Evolutionary conservation across 2,888 invertebrate species (phyloP).

Genomic region (Chalcosyrphus nemorum): DNA sequence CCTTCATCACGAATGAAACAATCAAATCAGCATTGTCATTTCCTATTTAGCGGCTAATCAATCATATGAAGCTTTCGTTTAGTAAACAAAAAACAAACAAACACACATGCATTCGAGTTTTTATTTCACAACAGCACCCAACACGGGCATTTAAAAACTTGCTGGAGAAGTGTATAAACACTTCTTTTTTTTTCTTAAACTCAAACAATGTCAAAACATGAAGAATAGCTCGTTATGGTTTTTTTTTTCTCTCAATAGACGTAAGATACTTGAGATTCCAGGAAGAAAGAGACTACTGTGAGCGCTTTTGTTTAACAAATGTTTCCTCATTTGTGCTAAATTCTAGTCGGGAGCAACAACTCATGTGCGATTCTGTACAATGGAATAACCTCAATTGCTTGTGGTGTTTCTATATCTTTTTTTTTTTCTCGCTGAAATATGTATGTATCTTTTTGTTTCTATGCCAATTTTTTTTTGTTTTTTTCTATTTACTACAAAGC

Average conservation of each 20-base stretch:
- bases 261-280: slow-evolving; percentile 24
- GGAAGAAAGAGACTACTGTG: slow-evolving; percentile 23
- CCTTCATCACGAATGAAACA: background rate
- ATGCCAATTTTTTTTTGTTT: slow-evolving; percentile 30
- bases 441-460: slow-evolving; percentile 13
- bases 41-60: slow-evolving; percentile 1
- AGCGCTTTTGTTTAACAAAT: slow-evolving; percentile 35
- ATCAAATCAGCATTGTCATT: background rate
- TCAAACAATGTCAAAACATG: background rate
- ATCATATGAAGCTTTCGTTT: slow-evolving; percentile 2
- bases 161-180: slow-evolving; percentile 4
- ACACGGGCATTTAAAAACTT: background rate
- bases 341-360: slow-evolving; percentile 13
- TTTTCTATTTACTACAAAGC: background rate
- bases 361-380: background rate
- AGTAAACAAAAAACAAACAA: background rate
- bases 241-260: slow-evolving; percentile 5
- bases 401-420: background rate
- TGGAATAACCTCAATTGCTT: slow-evolving; percentile 10
- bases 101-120: background rate
- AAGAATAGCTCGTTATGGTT: background rate
- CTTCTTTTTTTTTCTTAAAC: too few relatives aligned
- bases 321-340: slow-evolving; percentile 16
- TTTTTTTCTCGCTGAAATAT: background rate
- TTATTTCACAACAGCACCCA: slow-evolving; percentile 6